These are phyloP conservation scores for Eucidaris tribuloides DNA, from an alignment of 35 echinoderm and acorn worm species.

Conservation along the genomic window DNA sequence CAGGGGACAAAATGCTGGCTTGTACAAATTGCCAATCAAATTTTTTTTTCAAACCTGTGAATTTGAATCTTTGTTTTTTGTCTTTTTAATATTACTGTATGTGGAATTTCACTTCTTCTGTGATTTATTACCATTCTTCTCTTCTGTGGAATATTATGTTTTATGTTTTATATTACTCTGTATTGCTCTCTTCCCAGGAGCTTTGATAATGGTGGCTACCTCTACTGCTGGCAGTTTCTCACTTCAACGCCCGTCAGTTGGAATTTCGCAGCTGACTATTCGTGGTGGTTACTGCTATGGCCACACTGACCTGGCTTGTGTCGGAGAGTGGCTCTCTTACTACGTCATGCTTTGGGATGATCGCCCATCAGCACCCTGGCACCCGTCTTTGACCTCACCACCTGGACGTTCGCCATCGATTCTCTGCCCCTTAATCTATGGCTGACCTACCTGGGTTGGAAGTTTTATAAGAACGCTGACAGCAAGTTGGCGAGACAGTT, in stretches of 20 bases:
- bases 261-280: constrained; percentile 92
- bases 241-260: constrained; percentile 88
- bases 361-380: constrained; percentile 82
- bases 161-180: no score
- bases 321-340: constrained; percentile 79
- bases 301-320: constrained; percentile 92
- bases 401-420: constrained; percentile 94
- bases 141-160: no score
- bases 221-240: constrained; percentile 97
- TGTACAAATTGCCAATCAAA: no score
- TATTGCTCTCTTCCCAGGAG: constrained; percentile 47
- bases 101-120: no score
- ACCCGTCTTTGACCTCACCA: constrained; percentile 80
- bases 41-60: no score
- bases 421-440: constrained; percentile 87
- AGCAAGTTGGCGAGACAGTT: constrained; percentile 88
- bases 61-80: no score
- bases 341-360: constrained; percentile 80
- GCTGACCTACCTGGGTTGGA: constrained; percentile 71
- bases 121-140: no score
- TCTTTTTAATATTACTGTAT: no score
- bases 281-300: constrained; percentile 39
- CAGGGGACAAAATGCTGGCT: no score
- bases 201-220: constrained; percentile 80
- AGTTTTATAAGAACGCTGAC: constrained; percentile 83